Conservation (phyloP, 2,888 invertebrate genomes). For the Leucophora obtusa region DNA sequence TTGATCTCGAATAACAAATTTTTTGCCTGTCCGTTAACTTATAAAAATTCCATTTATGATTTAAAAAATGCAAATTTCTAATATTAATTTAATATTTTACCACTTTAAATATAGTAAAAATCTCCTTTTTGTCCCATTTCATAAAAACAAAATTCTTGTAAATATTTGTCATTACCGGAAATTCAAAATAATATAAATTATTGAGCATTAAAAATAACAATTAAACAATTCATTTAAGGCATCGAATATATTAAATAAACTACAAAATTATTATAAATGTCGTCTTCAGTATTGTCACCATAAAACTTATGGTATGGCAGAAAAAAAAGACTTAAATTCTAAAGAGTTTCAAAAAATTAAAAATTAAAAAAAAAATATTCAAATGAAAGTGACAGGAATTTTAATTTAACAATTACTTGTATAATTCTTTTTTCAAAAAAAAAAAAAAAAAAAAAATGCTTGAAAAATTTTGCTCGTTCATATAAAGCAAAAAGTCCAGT, state of each 20-base stretch:
- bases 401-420: conserved; percentile 37
- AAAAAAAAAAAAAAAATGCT: conserved; percentile 7
- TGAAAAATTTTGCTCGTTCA: not conserved
- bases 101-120: no score
- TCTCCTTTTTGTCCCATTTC: not conserved
- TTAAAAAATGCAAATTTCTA: no score
- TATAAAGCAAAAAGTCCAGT: conserved; percentile 35
- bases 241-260: conserved; percentile 17
- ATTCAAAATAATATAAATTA: conserved; percentile 39
- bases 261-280: conserved; percentile 24
- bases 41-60: no score
- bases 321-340: conserved; percentile 44
- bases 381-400: conserved; percentile 54
- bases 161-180: conserved; percentile 47
- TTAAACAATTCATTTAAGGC: conserved; percentile 46
- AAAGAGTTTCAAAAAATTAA: conserved; percentile 22
- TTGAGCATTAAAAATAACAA: conserved; percentile 34
- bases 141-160: conserved; percentile 23
- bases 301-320: not conserved
- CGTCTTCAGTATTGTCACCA: conserved; percentile 15
- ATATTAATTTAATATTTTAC: no score
- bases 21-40: no score
- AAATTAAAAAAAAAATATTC: conserved; percentile 33
- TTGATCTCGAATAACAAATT: no score
- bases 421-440: not conserved